phyloP scores from a whole-genome alignment of 2,113 vertebrate genomes.

The Carollia perspicillata region DNA sequence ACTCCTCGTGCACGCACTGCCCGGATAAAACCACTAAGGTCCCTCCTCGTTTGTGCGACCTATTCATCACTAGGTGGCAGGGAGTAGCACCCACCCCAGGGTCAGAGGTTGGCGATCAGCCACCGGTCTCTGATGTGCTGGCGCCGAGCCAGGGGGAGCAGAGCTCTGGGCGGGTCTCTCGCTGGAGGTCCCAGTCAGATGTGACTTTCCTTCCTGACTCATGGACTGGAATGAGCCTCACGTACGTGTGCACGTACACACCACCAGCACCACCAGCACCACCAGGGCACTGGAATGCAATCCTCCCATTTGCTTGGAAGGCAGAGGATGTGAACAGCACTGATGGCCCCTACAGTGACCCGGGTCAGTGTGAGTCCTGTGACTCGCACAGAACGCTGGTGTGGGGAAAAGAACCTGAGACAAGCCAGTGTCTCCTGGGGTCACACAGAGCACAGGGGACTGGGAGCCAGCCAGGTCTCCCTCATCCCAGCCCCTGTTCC shows the following conservation, averaged over 20 bases:
- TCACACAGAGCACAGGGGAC: not conserved
- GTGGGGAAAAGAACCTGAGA: not conserved
- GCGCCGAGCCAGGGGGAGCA: not conserved
- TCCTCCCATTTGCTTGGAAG: not conserved
- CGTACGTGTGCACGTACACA: not conserved
- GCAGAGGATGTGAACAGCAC: not conserved
- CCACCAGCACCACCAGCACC: accelerated
- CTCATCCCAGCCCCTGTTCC: not conserved
- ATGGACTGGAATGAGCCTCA: not conserved
- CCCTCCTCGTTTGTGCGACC: not conserved
- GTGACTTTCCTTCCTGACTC: not conserved
- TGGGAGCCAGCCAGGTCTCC: not conserved
- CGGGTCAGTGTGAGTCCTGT: not conserved
- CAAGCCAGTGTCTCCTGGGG: not conserved
- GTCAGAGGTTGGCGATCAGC: not conserved
- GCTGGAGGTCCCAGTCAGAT: not conserved
- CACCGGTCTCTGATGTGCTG: not conserved
- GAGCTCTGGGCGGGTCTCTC: not conserved
- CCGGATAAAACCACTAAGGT: not conserved
- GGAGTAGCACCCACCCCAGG: not conserved
- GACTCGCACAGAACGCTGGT: not conserved
- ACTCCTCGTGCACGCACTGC: not conserved
- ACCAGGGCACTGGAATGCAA: not conserved
- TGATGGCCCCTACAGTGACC: not conserved
- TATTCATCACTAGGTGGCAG: not conserved